These are phyloP conservation scores for Trypoxylus dichotomus DNA, from an alignment of 1,140 invertebrate genomes.

Conservation along the genomic window DNA sequence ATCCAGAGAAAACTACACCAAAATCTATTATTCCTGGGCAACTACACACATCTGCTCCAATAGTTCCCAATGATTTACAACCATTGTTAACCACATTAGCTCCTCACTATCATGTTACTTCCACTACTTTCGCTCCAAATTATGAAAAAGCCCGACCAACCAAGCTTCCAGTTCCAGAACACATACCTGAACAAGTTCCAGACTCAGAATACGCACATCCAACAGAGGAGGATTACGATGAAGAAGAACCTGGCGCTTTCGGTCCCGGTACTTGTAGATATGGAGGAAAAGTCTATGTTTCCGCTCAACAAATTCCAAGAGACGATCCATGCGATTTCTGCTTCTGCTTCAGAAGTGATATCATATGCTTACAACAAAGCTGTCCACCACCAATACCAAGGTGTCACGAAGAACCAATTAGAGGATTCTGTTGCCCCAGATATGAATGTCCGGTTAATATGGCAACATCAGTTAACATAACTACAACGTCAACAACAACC, in stretches of 20 bases:
- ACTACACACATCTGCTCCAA: slow-evolving; percentile 42
- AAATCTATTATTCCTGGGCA: slow-evolving; percentile 38
- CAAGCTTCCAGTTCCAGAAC: slow-evolving; percentile 23
- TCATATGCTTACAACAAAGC: slow-evolving; percentile 92
- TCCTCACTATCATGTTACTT: slow-evolving; percentile 28
- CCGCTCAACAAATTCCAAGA: slow-evolving; percentile 90
- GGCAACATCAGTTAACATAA: slow-evolving; percentile 75
- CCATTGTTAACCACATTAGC: slow-evolving; percentile 25
- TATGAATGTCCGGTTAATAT: slow-evolving; percentile 91
- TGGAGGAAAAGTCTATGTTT: slow-evolving; percentile 88
- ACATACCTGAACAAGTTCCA: slow-evolving; percentile 34
- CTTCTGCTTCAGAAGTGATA: slow-evolving; percentile 95
- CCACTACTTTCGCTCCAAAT: slow-evolving; percentile 18
- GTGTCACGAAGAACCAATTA: slow-evolving; percentile 88
- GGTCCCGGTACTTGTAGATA: slow-evolving; percentile 88
- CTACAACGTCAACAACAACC: slow-evolving; percentile 81
- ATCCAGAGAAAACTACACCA: slow-evolving; percentile 36
- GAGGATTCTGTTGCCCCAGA: slow-evolving; percentile 91
- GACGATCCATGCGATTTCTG: slow-evolving; percentile 95
- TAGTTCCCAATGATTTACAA: slow-evolving; percentile 23
- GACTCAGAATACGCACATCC: slow-evolving; percentile 48
- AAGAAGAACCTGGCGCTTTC: slow-evolving; percentile 73
- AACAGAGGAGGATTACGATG: slow-evolving; percentile 62
- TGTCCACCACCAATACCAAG: slow-evolving; percentile 90
- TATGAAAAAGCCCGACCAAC: neutral